Evolutionary conservation across 2,113 vertebrate species (phyloP).

Genomic region (Tyrannus savana): DNA sequence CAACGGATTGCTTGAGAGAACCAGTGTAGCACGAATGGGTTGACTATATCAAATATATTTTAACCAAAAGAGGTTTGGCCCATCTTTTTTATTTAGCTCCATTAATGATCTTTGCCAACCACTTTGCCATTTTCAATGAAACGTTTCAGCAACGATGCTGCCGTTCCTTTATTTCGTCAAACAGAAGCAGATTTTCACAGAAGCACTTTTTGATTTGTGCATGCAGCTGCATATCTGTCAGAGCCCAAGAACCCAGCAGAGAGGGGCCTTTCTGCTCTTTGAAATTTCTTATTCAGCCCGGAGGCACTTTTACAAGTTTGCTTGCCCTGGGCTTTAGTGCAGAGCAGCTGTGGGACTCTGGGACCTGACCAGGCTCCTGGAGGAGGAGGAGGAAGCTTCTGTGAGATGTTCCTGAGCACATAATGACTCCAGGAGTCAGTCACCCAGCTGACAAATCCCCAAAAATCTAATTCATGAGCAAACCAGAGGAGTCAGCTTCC

Average conservation of each 20-base stretch:
- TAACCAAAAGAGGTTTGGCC: neutral
- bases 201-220: neutral
- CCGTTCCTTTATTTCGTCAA: neutral
- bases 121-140: neutral
- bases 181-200: neutral
- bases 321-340: neutral
- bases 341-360: neutral
- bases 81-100: neutral
- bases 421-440: neutral
- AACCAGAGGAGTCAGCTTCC: neutral
- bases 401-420: neutral
- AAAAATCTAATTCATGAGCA: neutral
- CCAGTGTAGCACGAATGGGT: neutral
- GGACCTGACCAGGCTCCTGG: neutral
- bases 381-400: neutral
- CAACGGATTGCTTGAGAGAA: neutral
- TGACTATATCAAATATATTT: neutral
- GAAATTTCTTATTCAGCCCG: neutral
- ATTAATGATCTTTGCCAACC: neutral
- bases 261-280: neutral
- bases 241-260: neutral
- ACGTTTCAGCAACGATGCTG: neutral
- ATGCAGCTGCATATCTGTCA: neutral
- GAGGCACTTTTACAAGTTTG: neutral
- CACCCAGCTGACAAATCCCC: neutral